A percentile compares a stretch with the other conserved stretches of the same genome.
These are phyloP conservation scores for Chloebia gouldiae DNA, from an alignment of 2,113 vertebrate genomes.

Conservation along the genomic window DNA sequence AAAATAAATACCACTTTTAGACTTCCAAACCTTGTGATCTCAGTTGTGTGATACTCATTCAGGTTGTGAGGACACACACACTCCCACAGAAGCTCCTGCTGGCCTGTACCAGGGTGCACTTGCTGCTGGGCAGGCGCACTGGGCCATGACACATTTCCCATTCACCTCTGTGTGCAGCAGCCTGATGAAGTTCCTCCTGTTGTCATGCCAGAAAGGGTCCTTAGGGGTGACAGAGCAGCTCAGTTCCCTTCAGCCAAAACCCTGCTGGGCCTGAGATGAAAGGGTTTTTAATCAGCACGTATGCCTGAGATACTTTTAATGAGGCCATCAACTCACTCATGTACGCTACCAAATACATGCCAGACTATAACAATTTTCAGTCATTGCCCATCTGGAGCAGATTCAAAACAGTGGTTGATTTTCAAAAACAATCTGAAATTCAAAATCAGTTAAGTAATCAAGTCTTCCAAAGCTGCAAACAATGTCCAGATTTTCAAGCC, in stretches of 20 bases:
- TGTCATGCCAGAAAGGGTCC: not conserved
- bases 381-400: constrained; percentile 39
- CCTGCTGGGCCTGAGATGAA: not conserved
- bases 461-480: constrained; percentile 17
- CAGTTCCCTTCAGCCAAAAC: not conserved
- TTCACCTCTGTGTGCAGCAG: not conserved
- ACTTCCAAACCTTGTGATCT: not conserved
- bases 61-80: fast-evolving
- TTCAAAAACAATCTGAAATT: constrained; percentile 38
- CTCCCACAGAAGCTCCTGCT: not conserved
- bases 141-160: not conserved
- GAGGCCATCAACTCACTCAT: not conserved
- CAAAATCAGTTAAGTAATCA: constrained; percentile 24
- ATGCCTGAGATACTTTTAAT: constrained; percentile 30
- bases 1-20: not conserved
- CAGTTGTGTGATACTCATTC: not conserved
- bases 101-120: not conserved
- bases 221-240: not conserved
- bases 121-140: fast-evolving
- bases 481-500: constrained; percentile 6
- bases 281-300: not conserved
- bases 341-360: not conserved
- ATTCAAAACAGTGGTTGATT: constrained; percentile 37
- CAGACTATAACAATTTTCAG: constrained; percentile 23
- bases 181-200: not conserved